phyloP scores from a whole-genome alignment of 2,888 invertebrate species.

The Meiosimyza decipiens region DNA sequence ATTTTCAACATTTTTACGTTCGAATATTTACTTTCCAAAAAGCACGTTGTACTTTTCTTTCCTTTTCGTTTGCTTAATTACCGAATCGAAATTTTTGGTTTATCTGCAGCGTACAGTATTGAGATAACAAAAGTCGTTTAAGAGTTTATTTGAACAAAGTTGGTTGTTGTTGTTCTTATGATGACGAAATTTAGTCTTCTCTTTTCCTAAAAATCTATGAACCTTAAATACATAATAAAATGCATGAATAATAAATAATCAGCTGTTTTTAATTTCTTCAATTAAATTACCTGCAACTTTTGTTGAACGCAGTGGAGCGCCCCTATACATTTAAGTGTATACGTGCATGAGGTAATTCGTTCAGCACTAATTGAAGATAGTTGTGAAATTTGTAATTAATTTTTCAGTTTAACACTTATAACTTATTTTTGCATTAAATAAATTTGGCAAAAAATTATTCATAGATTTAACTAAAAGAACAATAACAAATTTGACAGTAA shows the following conservation, averaged over 20 bases:
- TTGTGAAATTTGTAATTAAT: no score
- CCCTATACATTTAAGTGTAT: no score
- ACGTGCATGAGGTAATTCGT: no score
- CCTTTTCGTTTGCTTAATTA: not conserved
- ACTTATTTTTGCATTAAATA: no score
- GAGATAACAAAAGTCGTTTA: not conserved
- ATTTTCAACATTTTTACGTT: constrained; percentile 55
- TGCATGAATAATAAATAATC: constrained; percentile 14
- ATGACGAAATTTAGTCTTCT: not conserved
- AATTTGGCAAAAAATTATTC: no score
- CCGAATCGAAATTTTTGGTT: not conserved
- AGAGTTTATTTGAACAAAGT: no score
- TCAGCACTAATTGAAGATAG: no score
- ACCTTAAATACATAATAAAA: not conserved
- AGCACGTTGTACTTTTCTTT: not conserved
- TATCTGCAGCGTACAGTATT: constrained; percentile 6
- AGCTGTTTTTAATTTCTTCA: constrained; percentile 3
- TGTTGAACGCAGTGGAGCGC: not conserved
- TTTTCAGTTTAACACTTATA: no score
- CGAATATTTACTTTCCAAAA: not conserved
- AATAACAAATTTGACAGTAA: no score
- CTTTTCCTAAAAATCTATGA: not conserved
- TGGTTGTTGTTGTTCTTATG: no score
- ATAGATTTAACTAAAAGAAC: no score
- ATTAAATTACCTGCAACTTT: not conserved